Base-by-base conservation (phyloP, 2,113 vertebrate species). In the Datnioides undecimradiatus region DNA sequence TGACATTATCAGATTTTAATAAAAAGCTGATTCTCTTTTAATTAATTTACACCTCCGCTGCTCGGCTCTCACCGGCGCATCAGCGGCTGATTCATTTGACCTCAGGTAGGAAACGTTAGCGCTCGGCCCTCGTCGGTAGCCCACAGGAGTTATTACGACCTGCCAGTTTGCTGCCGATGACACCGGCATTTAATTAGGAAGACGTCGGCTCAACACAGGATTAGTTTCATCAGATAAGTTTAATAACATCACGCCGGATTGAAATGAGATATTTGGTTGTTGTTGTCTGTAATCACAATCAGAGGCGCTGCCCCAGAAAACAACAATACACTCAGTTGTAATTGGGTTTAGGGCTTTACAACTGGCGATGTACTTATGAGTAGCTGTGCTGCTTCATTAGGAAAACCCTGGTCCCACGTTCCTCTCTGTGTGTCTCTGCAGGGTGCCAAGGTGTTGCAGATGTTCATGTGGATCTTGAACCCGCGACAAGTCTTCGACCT, bases 401-500 rank as follows among this genome's bases (percentile, higher is more conserved):
- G 8, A 45, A 23, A 52, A 12, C 10, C 7, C 9, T 43, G 4
- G 13, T 29, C 25, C 1, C 33, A 0, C 16, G 0, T 51, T 16
- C 36, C 17, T 74, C 10, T 49, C 2, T 36, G 1, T 45, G 3
- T 83, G 16, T 85, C 25, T 40, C 31, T 46, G 38, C 34, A 99
- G 98, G 98, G 98, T 64, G 94, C 97, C 63, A 99, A 99, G 91
- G 96, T 99, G 86, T 94, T 99, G 63, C 98, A 99, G 69, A 99
- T 98, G 89, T 99, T 99, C 91, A 97, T 99, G 95, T 99, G 98
- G 98, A 98, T 97, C 92, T 91, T 99, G 88, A 99, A 99, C 90
- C 98, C 98, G 51, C 96, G 98, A 17, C 98, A 99, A 91, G 98
- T 99, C 82, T 99, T 99, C 0, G 98, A 99, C 91, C 95, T 99